Base-by-base conservation (phyloP, 2,113 vertebrate species). In the Nasalis larvatus region DNA sequence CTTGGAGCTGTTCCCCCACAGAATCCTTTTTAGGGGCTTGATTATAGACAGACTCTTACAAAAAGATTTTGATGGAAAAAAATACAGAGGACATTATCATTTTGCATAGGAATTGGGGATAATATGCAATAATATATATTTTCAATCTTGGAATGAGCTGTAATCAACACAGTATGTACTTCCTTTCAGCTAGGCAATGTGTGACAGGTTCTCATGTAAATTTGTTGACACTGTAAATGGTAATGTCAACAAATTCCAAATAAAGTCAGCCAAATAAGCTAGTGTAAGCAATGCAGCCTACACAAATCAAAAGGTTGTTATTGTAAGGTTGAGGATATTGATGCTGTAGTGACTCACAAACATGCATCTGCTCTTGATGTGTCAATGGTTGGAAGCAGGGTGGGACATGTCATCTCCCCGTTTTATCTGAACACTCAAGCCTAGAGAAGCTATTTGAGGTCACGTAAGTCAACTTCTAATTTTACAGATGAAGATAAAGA, bases 181-280 rank as follows among this genome's bases (percentile, higher is more conserved):
- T 98, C 96, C 97, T 96, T 87, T 96, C 95, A 82, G 73, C 80
- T 17, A 12, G 83, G 94, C 73, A 27, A 82, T 7, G 16, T 5
- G 73, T 42, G 86, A 74, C 94, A 95, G 82, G 91, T 92, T 52
- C 81, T 74, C 81, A 56, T 78, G 82, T 76, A 96, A 96, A 97
- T 97, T 60, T 95, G 83, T 49, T 96, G 97, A 96, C 0, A 30
- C 42, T 94, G 77, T 96, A 93, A 98, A 93, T 93, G 95, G 54
- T 58, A 94, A 97, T 96, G 96, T 82, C 95, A 97, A 96, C 84
- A 0, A 7, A 96, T 98, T 94, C 95, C 97, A 97, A 97, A 98
- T 96, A 96, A 92, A 97, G 96, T 63, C 85, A 47, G 37, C 73
- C 63, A 52, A 69, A 40, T 37, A 49, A 87, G 60, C 27, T 27